Base-by-base conservation (phyloP, 2,797 vertebrate species). In the Syncerus caffer region DNA sequence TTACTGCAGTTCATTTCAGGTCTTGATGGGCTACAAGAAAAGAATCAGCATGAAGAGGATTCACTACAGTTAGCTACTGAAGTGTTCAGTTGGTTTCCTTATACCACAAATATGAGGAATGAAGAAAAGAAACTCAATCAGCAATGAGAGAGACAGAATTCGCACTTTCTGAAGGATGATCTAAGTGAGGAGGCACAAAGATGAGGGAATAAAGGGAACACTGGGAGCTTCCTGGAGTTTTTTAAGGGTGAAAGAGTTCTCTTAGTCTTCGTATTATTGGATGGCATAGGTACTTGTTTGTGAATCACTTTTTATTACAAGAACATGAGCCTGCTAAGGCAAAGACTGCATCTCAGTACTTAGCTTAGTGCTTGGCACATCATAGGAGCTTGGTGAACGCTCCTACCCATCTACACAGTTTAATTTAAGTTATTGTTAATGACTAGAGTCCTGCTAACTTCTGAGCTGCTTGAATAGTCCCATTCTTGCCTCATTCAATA, bases 1-100 rank as follows among this genome's bases (percentile, higher is more conserved):
- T 53, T 90, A 17, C 83, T 94, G 84, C 93, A 90, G 89, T 97
- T 98, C 88, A 93, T 93, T 12, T 31, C 38, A 27, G 47, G 9
- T 29, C 2, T 76, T 51, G 6, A 38, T 45, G 51, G 71, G 5
- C 3, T 92, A 23, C 2, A 76, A 16, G 27, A 88, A 53, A 23
- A 50, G 45, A 64, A 60, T 27, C 60, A n/a, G 0, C 64, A 1
- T 23, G 8, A 64, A 76, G 74, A 93, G 4, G 29, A 13, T 57
- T 83, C 23, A 27, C 15, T 47, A 47, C 11, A 47, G 45, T 47
- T 47, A 47, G 45, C 45, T 47, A 11, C 45, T n/a, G 51, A 21
- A 27, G 6, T 51, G 12, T 9, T 27, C 25, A 85, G 9, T 78
- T 55, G 21, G 16, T 78, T 93, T 38, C 25, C 45, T 38, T 31